Evolutionary conservation across 2,888 invertebrate genomes (phyloP), one percentile per base, ranked within the genome.

Genomic region (Eupithecia vulgata): DNA sequence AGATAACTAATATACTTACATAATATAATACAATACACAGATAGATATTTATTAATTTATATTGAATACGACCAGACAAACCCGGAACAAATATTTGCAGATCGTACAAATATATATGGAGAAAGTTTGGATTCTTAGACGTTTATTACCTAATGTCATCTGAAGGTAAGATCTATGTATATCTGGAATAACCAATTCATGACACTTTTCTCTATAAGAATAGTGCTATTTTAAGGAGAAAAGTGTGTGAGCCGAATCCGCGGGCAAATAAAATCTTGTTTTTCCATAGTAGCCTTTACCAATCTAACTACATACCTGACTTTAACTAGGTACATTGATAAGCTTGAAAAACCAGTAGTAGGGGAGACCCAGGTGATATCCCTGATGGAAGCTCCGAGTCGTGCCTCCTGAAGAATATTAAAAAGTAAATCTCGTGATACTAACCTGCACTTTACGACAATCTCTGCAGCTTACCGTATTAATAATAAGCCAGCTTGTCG

Each of bases 401-500:
- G 52, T 57, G 57, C 57, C 57, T 66, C 25, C 13, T 15, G 59
- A 8, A 52, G 66, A 71, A 67, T 65, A 67, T 67, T 67, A 68
- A 68, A 72, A 72, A 72, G 65, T 72, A 72, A 72, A 68, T 68
- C 64, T 68, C 42, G 45, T 65, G 48, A 25, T 61, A 62, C 42
- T 45, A 59, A 45, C 40, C 34, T 37, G 67, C 61, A 61, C 48
- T 8, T 35, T 37, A 40, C 7, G 35, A 62, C 40, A 66, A 42
- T 17, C 65, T 40, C 40, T 5, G 37, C 40, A 68, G 42, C 69
- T 45, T 62, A 40, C 68, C 37, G 59, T 42, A 30, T 68, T 68
- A 42, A 34, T 61, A 61, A 61, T 61, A 61, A 61, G 34, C 15
- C 17, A 61, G 61, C 17, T 61, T 61, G 61, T 30, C 6, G 61